A percentile compares a stretch with the other conserved stretches of the same genome.
Conservation (phyloP, 2,113 vertebrate species). For the Oriolus oriolus region DNA sequence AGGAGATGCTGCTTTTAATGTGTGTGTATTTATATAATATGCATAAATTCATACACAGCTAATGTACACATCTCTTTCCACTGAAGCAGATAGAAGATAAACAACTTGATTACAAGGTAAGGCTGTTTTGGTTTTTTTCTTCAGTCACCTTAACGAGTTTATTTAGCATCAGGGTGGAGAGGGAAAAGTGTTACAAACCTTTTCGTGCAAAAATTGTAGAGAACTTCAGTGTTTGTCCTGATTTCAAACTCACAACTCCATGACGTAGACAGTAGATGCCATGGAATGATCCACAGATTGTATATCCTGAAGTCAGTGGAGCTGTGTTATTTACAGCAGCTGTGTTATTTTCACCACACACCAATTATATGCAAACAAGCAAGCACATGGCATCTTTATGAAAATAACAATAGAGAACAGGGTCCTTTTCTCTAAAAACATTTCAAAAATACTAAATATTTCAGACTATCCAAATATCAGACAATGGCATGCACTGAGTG, state of each 20-base stretch:
- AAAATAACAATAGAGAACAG: background rate
- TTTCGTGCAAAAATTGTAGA: background rate
- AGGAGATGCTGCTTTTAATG: slow-evolving; percentile 39
- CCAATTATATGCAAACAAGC: background rate
- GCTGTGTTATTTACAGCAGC: background rate
- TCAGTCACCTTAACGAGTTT: background rate
- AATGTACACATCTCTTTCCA: slow-evolving; percentile 2
- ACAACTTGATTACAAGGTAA: slow-evolving; percentile 26
- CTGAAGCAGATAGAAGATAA: background rate
- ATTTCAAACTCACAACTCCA: background rate
- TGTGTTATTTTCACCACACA: background rate
- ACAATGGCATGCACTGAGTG: background rate
- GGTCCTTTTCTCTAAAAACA: background rate
- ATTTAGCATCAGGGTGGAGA: background rate
- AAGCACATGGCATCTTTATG: background rate
- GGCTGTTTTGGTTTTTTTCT: background rate
- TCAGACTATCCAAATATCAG: background rate
- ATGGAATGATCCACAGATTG: background rate
- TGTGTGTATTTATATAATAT: slow-evolving; percentile 44
- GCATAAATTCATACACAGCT: slow-evolving; percentile 24
- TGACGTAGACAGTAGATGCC: background rate
- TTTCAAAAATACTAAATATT: background rate
- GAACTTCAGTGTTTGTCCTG: background rate
- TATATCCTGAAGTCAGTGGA: background rate
- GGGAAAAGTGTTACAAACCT: background rate